Conservation (phyloP, 2,113 vertebrate genomes). For the Otolemur garnettii region DNA sequence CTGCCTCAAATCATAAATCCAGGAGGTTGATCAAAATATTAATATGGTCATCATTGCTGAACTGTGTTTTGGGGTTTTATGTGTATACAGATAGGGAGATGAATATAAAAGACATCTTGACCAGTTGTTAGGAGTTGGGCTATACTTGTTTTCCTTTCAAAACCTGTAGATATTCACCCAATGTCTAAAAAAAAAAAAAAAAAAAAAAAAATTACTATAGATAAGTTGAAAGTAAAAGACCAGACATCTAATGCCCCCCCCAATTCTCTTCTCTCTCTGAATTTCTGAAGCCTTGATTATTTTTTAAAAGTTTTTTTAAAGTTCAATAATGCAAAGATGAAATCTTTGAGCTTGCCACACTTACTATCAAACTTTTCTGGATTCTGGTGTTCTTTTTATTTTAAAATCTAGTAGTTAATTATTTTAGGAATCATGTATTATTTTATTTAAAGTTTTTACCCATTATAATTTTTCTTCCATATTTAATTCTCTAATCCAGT, state of each 20-base stretch:
- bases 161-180: not conserved
- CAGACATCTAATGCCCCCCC: not conserved
- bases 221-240: not conserved
- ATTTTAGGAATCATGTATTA: slow-evolving; percentile 7
- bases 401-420: slow-evolving; percentile 11
- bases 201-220: slow-evolving; percentile 8
- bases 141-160: not conserved
- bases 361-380: not conserved
- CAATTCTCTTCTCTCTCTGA: not conserved
- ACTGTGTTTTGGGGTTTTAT: not conserved
- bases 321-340: not conserved
- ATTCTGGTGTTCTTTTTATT: not conserved
- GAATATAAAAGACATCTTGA: not conserved
- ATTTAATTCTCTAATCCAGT: not conserved
- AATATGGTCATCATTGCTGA: not conserved
- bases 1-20: not conserved
- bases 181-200: not conserved
- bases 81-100: not conserved
- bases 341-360: not conserved
- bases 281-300: not conserved
- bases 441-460: not conserved
- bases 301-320: not conserved
- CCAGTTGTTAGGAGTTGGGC: not conserved
- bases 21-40: not conserved
- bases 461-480: not conserved